Base-by-base conservation (phyloP, 2,113 vertebrate species). In the Mirza zaza region DNA sequence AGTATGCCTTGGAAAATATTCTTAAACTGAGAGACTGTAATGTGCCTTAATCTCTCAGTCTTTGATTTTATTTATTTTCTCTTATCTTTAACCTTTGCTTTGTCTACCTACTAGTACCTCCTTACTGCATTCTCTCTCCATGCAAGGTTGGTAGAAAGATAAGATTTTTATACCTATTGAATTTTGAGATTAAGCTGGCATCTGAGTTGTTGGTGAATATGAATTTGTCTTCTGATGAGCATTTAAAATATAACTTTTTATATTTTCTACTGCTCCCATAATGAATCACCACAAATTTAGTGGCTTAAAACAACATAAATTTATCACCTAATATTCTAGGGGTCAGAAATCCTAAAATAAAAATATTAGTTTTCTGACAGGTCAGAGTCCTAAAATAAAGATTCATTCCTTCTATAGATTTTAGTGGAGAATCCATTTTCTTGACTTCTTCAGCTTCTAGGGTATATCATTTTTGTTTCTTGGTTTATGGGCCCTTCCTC, bases 181-280 rank as follows among this genome's bases (percentile, higher is more conserved):
- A 29, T 76, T 95, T 93, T 63, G 29, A 81, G 17, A 76, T 50
- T 13, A 59, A 83, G 27, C 50, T 75, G 34, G 4, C 9, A 18
- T 83, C 34, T 65, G 65, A 50, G 2, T 52, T 87, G 32, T 88
- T 83, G 29, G 14, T 71, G 52, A 88, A 71, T 79, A 61, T 83
- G 32, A 32, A 77, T 25, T 76, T 57, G 45, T 52, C 39, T 71
- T 20, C 82, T 68, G 45, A 67, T 48, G 14, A 2, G 1, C 6
- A 59, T 80, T 81, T 86, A 36, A 80, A 39, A 39, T 55, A 20
- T 36, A 50, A 65, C 11, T 8, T 3, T 82, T 59, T 48, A 7
- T 45, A 50, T 61, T 85, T 71, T 27, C 32, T 23, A 45, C 18
- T 48, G 45, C 8, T 50, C 15, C 6, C 59, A 0, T 87, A 39